Conservation (phyloP, 2,113 vertebrate genomes). For the human region GRCh38 chr7:77543501-77544000, state of each 20-base stretch:
- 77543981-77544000: not conserved
- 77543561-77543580: not conserved
- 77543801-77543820: conserved; percentile 6
- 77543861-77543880: not conserved
- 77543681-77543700: not conserved
- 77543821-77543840: not conserved
- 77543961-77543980: not conserved
- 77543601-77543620: not conserved
- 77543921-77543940: conserved; percentile 12
- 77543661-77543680: not conserved
- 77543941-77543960: not conserved
- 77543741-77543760: not conserved
- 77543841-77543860: not conserved
- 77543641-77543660: not conserved
- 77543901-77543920: not conserved
- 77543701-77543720: not conserved
- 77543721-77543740: not conserved
- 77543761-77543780: not conserved
- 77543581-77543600: conserved; percentile 31
- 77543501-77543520: conserved; percentile 34
- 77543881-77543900: not conserved
- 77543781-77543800: not conserved
- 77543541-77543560: not conserved
- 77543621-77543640: conserved; percentile 26
- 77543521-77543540: conserved; percentile 26